Evolutionary conservation across 2,888 invertebrate species (phyloP), one percentile per base, ranked within the genome.

Genomic region (Ferrisia virgata): DNA sequence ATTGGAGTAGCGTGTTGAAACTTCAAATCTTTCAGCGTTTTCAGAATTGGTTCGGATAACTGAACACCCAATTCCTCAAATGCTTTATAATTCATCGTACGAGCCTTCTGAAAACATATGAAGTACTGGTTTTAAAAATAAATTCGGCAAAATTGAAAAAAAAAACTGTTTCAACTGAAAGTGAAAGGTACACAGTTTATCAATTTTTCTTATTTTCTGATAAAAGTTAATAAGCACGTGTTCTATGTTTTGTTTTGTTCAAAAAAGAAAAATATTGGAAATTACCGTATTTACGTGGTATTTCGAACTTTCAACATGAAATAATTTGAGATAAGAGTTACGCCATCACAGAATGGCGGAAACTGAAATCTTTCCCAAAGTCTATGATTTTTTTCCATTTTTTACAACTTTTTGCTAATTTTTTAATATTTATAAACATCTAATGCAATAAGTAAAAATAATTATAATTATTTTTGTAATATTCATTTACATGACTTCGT

Each of bases 1-100:
- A 86, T 85, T n/a, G 86, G 86, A 72, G 86, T 86, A 72, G 85
- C 84, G 25, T 76, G 79, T 80, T 85, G 82, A 78, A 85, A 85
- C 5, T 81, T 47, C 31, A 85, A 47, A 47, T 85, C 81, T 53
- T 85, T 85, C 84, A 82, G 85, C 28, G 84, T 85, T 82, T 85
- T 85, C 6, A 85, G 39, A 36, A 85, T 47, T 22, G 79, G 79
- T 43, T 84, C 22, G 0, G 85, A 84, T 31, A 85, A 25, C 64
- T 85, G 81, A 1, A 83, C 83, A 0, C 43, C 84, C 31, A 84
- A 40, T 25, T 84, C 39, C 9, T 64, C 79, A 40, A 84, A 84
- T 28, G 47, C 43, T 40, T 79, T 84, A 36, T 5, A 36, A 36
- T 9, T 5, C 72, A 76, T 33, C 36, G 36, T n/a, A 15, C 13